Evolutionary conservation across 2,888 invertebrate species (phyloP).

Genomic region (Dermolepida albohirtum): DNA sequence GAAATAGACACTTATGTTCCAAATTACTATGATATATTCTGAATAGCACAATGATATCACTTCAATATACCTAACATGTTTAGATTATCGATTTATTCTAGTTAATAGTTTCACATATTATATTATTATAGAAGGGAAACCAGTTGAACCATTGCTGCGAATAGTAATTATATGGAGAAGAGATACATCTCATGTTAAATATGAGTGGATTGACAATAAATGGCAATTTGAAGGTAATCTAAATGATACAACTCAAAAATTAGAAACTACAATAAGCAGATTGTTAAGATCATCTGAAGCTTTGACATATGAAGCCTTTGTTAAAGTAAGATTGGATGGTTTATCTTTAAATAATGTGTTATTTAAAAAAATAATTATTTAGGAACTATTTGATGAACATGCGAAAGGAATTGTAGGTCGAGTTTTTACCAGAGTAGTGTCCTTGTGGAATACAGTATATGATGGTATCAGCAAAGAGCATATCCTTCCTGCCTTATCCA

Average conservation of each 20-base stretch:
- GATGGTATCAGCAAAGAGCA: slow-evolving; percentile 82
- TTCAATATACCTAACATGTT: no score
- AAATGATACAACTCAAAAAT: slow-evolving; percentile 78
- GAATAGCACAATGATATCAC: no score
- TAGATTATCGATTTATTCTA: no score
- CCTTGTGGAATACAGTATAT: slow-evolving; percentile 78
- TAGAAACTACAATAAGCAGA: slow-evolving; percentile 79
- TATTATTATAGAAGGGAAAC: slow-evolving; percentile 68
- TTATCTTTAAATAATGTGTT: background rate
- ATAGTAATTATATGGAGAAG: slow-evolving; percentile 92
- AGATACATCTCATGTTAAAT: slow-evolving; percentile 86
- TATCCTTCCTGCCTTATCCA: slow-evolving; percentile 81
- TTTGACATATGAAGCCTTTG: slow-evolving; percentile 81
- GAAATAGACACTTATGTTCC: no score
- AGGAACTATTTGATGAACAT: slow-evolving; percentile 85
- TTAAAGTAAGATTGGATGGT: slow-evolving; percentile 69
- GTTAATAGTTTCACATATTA: no score
- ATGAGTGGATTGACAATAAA: slow-evolving; percentile 87
- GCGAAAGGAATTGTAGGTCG: slow-evolving; percentile 79
- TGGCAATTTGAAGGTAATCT: slow-evolving; percentile 72
- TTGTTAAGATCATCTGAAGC: slow-evolving; percentile 80
- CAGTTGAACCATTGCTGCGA: slow-evolving; percentile 77
- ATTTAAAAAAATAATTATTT: slow-evolving; percentile 43
- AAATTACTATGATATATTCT: no score
- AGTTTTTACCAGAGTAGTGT: slow-evolving; percentile 73